These are phyloP conservation scores for Drosophila kurseongensis DNA, from an alignment of 1,140 invertebrate species.

Conservation along the genomic window DNA sequence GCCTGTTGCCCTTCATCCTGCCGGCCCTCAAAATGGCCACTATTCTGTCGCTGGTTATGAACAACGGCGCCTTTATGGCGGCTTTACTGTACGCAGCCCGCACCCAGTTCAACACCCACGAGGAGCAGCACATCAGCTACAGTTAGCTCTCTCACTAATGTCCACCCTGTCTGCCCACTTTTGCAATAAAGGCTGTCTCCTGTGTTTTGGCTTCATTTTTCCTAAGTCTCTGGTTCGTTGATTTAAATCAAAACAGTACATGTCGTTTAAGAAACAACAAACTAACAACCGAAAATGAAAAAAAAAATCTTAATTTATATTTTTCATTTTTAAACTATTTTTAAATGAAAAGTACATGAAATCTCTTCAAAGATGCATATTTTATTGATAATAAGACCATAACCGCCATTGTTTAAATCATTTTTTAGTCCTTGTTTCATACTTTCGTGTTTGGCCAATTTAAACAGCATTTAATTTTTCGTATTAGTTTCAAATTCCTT, in stretches of 20 bases:
- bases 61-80: constrained; percentile 81
- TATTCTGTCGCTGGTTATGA: constrained; percentile 78
- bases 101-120: constrained; percentile 66
- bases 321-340: too few relatives aligned
- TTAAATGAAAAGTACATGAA: too few relatives aligned
- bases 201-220: constrained; percentile 27
- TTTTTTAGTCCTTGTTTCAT: too few relatives aligned
- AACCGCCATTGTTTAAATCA: too few relatives aligned
- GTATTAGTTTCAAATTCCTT: too few relatives aligned
- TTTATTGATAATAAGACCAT: too few relatives aligned
- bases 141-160: constrained; percentile 41
- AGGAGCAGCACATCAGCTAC: constrained; percentile 69
- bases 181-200: constrained; percentile 61
- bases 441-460: too few relatives aligned
- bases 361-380: too few relatives aligned
- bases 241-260: too few relatives aligned
- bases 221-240: not conserved
- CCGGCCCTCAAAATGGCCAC: constrained; percentile 83
- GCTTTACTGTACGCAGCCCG: constrained; percentile 74
- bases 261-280: too few relatives aligned
- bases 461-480: too few relatives aligned
- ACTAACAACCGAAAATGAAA: not conserved
- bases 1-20: constrained; percentile 75
- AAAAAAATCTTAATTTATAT: not conserved
- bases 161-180: not conserved